A percentile compares a stretch with the other conserved stretches of the same genome.
phyloP scores from a whole-genome alignment of 2,888 invertebrate genomes.

The Linnaemya vulpina region DNA sequence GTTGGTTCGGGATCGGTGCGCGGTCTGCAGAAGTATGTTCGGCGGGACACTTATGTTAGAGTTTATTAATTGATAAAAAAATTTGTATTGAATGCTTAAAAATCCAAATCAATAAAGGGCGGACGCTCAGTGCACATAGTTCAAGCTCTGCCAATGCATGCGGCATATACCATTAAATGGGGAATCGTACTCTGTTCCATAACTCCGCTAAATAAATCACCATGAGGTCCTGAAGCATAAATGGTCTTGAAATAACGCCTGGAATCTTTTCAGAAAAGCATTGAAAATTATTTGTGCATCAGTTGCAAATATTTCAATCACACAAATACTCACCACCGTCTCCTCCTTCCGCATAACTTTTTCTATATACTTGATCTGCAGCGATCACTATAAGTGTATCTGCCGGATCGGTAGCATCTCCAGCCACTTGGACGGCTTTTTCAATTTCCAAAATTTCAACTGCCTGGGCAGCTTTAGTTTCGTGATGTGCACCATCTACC shows the following conservation, averaged over 20 bases:
- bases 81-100: too few relatives aligned
- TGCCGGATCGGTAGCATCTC: slow-evolving; percentile 84
- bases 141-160: slow-evolving; percentile 87
- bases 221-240: slow-evolving; percentile 89
- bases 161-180: slow-evolving; percentile 88
- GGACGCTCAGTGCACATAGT: too few relatives aligned
- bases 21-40: too few relatives aligned
- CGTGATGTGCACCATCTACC: slow-evolving; percentile 91
- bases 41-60: too few relatives aligned
- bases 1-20: too few relatives aligned
- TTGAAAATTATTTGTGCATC: not conserved
- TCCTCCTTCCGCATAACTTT: slow-evolving; percentile 87
- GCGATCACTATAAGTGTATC: slow-evolving; percentile 92
- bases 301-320: not conserved
- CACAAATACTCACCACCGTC: slow-evolving; percentile 80
- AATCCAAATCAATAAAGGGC: too few relatives aligned
- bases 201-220: slow-evolving; percentile 90
- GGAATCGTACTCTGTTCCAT: slow-evolving; percentile 91
- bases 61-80: too few relatives aligned
- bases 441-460: slow-evolving; percentile 89
- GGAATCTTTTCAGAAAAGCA: not conserved
- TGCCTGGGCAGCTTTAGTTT: slow-evolving; percentile 86
- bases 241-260: slow-evolving; percentile 88
- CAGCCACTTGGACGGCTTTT: slow-evolving; percentile 87
- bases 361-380: slow-evolving; percentile 90